A percentile compares a stretch with the other conserved stretches of the same genome.
Conservation (phyloP, 2,888 invertebrate species). For the Alentia gelatinosa region DNA sequence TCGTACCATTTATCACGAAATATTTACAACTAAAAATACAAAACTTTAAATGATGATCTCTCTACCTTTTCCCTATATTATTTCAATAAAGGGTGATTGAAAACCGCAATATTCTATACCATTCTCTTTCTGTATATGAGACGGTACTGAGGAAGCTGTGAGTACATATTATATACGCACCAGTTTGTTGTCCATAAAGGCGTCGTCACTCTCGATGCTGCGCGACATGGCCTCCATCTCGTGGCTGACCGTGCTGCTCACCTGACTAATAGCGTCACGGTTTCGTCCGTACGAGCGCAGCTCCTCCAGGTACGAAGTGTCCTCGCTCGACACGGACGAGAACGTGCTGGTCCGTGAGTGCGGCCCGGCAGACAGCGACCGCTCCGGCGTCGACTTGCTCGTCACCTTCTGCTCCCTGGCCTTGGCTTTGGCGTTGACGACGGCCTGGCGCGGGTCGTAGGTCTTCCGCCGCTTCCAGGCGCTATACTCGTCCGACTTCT, state of each 20-base stretch:
- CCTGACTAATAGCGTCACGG: conserved; percentile 56
- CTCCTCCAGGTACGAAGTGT: conserved; percentile 34
- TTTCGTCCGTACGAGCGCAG: background rate
- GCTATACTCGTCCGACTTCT: conserved; percentile 87
- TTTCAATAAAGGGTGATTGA: too few species aligned
- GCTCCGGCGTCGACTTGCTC: background rate
- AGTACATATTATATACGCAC: too few species aligned
- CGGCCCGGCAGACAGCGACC: conserved; percentile 40
- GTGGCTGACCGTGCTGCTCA: conserved; percentile 62
- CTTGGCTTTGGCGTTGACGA: conserved; percentile 86
- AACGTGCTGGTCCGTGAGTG: background rate
- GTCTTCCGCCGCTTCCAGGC: conserved; percentile 97
- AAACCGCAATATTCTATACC: too few species aligned
- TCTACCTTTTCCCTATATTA: too few species aligned
- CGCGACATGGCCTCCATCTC: conserved; percentile 60
- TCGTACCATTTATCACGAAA: too few species aligned
- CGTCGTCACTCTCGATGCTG: conserved; percentile 60
- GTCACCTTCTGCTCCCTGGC: conserved; percentile 65
- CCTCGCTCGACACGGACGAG: conserved; percentile 54
- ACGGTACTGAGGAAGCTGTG: too few species aligned
- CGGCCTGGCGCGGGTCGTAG: conserved; percentile 96
- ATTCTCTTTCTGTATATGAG: too few species aligned
- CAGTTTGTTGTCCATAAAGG: conserved; percentile 8
- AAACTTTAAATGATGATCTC: too few species aligned
- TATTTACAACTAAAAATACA: too few species aligned